A percentile compares a stretch with the other conserved stretches of the same genome.
phyloP scores from a whole-genome alignment of 2,113 vertebrate species.

The Phrynosoma blainvillii region DNA sequence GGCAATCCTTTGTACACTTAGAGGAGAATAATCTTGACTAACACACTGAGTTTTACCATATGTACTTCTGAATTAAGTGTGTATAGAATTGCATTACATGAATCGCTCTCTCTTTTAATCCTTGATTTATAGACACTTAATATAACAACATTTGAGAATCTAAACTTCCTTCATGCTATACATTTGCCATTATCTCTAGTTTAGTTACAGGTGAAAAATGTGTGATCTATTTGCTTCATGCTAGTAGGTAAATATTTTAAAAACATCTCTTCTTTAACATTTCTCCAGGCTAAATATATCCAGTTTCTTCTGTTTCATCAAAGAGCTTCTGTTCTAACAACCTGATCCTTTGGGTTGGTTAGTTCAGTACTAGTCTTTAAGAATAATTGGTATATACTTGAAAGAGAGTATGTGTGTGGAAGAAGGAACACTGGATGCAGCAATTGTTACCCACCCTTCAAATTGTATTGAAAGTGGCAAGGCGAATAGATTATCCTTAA shows the following conservation, averaged over 20 bases:
- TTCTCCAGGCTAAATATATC: neutral
- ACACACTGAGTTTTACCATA: neutral
- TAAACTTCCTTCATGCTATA: neutral
- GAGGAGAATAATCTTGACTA: neutral
- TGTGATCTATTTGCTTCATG: neutral
- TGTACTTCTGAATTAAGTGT: neutral
- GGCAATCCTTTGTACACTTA: neutral
- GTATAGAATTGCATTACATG: neutral
- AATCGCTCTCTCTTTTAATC: neutral
- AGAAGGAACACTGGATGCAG: neutral
- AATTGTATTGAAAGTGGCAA: neutral
- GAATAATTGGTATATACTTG: neutral
- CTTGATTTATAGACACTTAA: neutral
- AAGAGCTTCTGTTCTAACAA: neutral
- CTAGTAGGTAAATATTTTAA: neutral
- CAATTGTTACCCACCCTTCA: neutral
- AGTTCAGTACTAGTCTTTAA: neutral
- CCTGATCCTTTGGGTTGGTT: neutral
- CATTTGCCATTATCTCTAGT: neutral
- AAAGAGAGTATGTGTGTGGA: too few relatives aligned
- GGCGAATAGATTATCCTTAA: too few relatives aligned
- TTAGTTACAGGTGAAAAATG: neutral
- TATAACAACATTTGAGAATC: neutral
- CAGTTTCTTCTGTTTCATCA: neutral
- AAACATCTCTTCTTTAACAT: neutral